Evolutionary conservation across 2,888 invertebrate species (phyloP).

Genomic region (Tiliacea aurago): DNA sequence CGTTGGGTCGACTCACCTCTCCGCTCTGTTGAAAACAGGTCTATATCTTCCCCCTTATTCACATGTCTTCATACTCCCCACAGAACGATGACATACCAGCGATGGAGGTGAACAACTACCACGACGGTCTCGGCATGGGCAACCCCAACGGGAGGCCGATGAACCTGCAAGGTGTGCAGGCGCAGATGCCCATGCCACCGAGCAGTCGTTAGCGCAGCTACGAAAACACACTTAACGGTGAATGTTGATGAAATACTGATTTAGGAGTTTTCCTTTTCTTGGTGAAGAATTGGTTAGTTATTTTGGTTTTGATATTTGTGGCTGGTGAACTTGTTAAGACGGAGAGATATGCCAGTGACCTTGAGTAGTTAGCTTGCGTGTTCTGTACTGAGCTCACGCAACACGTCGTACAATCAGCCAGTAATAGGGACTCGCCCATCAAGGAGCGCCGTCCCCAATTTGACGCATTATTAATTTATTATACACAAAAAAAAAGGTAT

Average conservation of each 20-base stretch:
- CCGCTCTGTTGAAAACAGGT: no score
- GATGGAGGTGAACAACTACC: conserved; percentile 94
- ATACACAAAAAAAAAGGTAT: no score
- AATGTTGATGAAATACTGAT: conserved; percentile 44
- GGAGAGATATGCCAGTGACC: no score
- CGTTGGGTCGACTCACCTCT: no score
- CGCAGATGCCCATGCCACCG: conserved; percentile 87
- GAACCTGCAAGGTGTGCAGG: conserved; percentile 88
- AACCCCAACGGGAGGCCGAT: conserved; percentile 89
- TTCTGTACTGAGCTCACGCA: no score
- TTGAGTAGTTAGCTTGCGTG: no score
- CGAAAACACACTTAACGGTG: conserved; percentile 6
- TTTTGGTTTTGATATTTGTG: conserved; percentile 33
- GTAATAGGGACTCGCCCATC: no score
- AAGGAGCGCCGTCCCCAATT: no score
- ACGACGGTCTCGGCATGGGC: conserved; percentile 89
- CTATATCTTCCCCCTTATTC: background rate
- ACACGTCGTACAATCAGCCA: no score
- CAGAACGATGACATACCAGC: conserved; percentile 94
- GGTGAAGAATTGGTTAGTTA: background rate
- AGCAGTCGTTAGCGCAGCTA: conserved; percentile 82
- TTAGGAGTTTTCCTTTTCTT: conserved; percentile 32
- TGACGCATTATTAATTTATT: no score
- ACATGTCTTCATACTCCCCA: background rate
- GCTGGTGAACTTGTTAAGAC: background rate